Evolutionary conservation across 2,113 vertebrate species (phyloP), one percentile per base, ranked within the genome.

Genomic region (Haplochromis burtoni): DNA sequence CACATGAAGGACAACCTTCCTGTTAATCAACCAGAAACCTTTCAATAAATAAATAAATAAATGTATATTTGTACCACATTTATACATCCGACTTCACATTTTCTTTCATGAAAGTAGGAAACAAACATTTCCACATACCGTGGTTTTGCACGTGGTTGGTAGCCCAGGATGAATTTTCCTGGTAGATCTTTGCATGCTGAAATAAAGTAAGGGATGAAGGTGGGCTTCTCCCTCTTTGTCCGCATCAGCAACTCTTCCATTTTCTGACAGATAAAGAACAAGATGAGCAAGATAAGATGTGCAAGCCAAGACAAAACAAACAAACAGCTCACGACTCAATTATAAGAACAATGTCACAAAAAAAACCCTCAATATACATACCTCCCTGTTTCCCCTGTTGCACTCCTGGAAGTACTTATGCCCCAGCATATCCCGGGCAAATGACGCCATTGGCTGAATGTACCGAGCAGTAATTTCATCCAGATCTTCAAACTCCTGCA

Each of bases 341-440:
- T 78, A 17, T 19, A 49, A 33, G 16, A 78, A 49, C 10, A 78
- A 51, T n/a, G 16, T 31, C 16, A 7, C 4, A 33, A 63, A 4
- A 53, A 35, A 26, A 6, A 7, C 29, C 29, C 47, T 29, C 2
- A 26, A 21, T 57, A 17, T 4, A 35, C 3, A 40, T 84, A 98
- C 99, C 97, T 99, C 99, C 81, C 98, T 97, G 91, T 96, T 97
- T 86, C 98, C 99, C 12, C 97, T 96, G 0, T 95, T 97, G 89
- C 98, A 98, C 26, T 99, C 98, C 83, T 99, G 98, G 84, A 99
- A 99, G 93, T 99, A 99, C 68, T 99, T 99, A 93, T 99, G 99
- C 26, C 97, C 95, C 45, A 99, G 96, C 29, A 99, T 95, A 91
- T 99, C 99, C 16, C 99, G 97, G 33, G 99, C 98, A 88, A 99